phyloP scores from a whole-genome alignment of 1,140 invertebrate genomes.

The Drosophila trapezifrons region DNA sequence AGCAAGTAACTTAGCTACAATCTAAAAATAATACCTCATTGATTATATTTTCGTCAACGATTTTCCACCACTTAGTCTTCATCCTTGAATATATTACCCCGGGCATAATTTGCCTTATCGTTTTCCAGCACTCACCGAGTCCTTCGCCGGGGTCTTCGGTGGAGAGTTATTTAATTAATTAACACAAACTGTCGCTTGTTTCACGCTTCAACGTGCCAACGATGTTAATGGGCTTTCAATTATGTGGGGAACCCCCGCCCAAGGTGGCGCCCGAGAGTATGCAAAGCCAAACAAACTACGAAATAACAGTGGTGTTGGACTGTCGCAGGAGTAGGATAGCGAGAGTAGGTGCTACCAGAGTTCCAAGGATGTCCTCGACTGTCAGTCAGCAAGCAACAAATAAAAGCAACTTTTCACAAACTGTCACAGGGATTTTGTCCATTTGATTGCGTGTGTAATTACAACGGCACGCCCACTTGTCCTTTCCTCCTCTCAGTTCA shows the following conservation, averaged over 20 bases:
- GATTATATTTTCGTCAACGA: slow-evolving; percentile 25
- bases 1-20: neutral
- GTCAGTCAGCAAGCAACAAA: slow-evolving; percentile 40
- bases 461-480: slow-evolving; percentile 48
- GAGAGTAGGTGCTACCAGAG: neutral
- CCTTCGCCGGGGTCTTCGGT: slow-evolving; percentile 5
- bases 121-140: slow-evolving; percentile 18
- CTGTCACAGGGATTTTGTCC: slow-evolving; percentile 74
- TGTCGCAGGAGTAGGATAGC: slow-evolving; percentile 1
- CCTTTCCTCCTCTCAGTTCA: slow-evolving; percentile 56
- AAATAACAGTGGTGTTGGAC: slow-evolving; percentile 28
- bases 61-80: slow-evolving; percentile 18
- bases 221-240: slow-evolving; percentile 76
- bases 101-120: slow-evolving; percentile 31
- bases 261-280: slow-evolving; percentile 22
- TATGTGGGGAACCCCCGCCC: slow-evolving; percentile 35
- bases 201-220: slow-evolving; percentile 65
- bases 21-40: neutral
- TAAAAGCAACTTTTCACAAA: slow-evolving; percentile 67
- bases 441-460: slow-evolving; percentile 78
- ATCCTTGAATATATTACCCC: neutral
- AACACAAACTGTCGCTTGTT: slow-evolving; percentile 71
- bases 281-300: slow-evolving; percentile 34
- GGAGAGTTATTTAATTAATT: slow-evolving; percentile 74
- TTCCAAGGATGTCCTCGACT: slow-evolving; percentile 48